Evolutionary conservation across 1,140 invertebrate species (phyloP).

Genomic region (Drosophila sechellia): DNA sequence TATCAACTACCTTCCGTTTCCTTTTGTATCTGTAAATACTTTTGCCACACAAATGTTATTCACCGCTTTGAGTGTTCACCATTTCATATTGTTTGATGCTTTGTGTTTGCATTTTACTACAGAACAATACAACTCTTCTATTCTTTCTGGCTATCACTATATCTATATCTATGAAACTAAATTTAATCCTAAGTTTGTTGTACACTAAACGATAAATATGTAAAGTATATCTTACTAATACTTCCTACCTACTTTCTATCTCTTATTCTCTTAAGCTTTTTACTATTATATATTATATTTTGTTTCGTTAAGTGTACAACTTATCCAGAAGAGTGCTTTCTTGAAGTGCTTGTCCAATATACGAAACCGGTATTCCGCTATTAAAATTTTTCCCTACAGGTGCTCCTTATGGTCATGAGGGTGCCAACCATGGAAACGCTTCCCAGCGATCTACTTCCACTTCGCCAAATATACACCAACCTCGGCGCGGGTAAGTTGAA

Average conservation of each 20-base stretch:
- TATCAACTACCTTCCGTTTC: conserved; percentile 19
- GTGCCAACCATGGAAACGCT: conserved; percentile 51
- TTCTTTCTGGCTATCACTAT: conserved; percentile 58
- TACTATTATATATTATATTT: neutral
- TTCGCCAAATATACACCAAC: conserved; percentile 75
- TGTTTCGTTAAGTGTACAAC: conserved; percentile 30
- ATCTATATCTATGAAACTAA: conserved; percentile 34
- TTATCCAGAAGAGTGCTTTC: conserved; percentile 26
- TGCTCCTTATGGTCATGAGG: conserved; percentile 61
- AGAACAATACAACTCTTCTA: conserved; percentile 62
- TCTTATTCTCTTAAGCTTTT: neutral
- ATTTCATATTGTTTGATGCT: conserved; percentile 72
- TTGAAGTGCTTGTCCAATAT: conserved; percentile 10
- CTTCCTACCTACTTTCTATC: neutral
- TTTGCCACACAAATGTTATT: conserved; percentile 19
- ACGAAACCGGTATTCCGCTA: neutral
- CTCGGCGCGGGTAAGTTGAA: conserved; percentile 77
- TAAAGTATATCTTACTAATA: neutral
- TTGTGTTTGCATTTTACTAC: conserved; percentile 67
- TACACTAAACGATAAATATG: conserved; percentile 29
- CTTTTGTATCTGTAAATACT: conserved; percentile 10
- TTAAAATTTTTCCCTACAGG: conserved; percentile 15
- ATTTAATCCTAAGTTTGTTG: conserved; percentile 30
- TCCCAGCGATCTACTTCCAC: conserved; percentile 74
- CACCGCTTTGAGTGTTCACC: conserved; percentile 74